A percentile compares a stretch with the other conserved stretches of the same genome.
phyloP scores from a whole-genome alignment of 2,888 invertebrate genomes.

The Silvanus unidentatus region DNA sequence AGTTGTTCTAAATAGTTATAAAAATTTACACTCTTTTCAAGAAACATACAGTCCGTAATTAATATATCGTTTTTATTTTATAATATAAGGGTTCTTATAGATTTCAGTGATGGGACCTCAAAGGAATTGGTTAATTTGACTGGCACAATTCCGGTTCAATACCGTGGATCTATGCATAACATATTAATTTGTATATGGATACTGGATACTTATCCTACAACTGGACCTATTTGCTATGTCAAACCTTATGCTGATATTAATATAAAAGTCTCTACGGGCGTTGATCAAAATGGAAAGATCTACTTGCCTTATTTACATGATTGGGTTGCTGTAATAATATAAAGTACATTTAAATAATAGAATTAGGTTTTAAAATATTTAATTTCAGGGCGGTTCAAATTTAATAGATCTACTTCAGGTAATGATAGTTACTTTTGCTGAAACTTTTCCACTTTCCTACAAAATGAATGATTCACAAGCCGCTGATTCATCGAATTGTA shows the following conservation, averaged over 20 bases:
- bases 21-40: constrained; percentile 57
- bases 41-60: constrained; percentile 63
- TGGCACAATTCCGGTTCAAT: constrained; percentile 90
- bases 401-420: constrained; percentile 83
- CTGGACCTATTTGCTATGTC: constrained; percentile 92
- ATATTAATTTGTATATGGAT: constrained; percentile 96
- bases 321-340: constrained; percentile 78
- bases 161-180: constrained; percentile 84
- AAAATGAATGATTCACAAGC: constrained; percentile 53
- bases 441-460: constrained; percentile 89
- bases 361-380: constrained; percentile 2
- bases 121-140: constrained; percentile 78
- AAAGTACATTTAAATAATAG: constrained; percentile 26
- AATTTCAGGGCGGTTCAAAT: constrained; percentile 68
- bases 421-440: constrained; percentile 88
- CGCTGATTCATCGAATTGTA: constrained; percentile 53
- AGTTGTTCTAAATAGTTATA: constrained; percentile 57
- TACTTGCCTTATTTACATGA: constrained; percentile 95
- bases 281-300: constrained; percentile 92
- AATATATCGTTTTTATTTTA: neutral
- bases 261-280: constrained; percentile 89
- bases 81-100: constrained; percentile 51
- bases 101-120: constrained; percentile 80
- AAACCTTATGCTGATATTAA: constrained; percentile 93
- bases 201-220: constrained; percentile 94